These are phyloP conservation scores for Atlantisia rogersi DNA, from an alignment of 2,113 vertebrate species.

Conservation along the genomic window DNA sequence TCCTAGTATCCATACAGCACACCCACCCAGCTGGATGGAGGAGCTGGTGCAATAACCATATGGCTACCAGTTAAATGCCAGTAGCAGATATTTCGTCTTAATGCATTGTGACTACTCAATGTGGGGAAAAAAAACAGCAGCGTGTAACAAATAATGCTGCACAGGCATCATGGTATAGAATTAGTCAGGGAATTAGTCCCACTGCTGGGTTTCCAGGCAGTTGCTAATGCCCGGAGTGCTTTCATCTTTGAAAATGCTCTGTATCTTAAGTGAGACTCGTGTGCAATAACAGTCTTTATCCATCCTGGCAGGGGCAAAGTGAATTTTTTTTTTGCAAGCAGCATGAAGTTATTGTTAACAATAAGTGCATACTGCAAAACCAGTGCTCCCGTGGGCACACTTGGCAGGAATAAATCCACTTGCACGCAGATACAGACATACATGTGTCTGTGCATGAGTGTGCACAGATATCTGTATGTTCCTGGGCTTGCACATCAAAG, in stretches of 20 bases:
- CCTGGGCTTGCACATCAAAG: not conserved
- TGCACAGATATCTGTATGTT: not conserved
- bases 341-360: not conserved
- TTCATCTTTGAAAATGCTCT: conserved; percentile 7
- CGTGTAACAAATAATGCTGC: not conserved
- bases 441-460: rapidly evolving
- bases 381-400: not conserved
- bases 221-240: not conserved
- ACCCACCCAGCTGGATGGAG: not conserved
- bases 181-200: conserved; percentile 30
- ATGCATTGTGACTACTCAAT: not conserved
- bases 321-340: not conserved
- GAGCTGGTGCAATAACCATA: not conserved
- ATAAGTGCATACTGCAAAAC: not conserved
- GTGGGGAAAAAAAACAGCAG: not conserved
- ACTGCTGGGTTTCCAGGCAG: not conserved
- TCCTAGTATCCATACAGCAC: not conserved
- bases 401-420: rapidly evolving
- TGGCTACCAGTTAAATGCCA: not conserved
- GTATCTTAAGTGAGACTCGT: not conserved
- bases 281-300: not conserved
- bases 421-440: too few species aligned
- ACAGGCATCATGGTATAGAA: not conserved
- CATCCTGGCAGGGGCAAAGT: not conserved
- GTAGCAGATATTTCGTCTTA: not conserved